These are phyloP conservation scores for Tachysurus vachellii DNA, from an alignment of 2,113 vertebrate genomes.

Conservation along the genomic window DNA sequence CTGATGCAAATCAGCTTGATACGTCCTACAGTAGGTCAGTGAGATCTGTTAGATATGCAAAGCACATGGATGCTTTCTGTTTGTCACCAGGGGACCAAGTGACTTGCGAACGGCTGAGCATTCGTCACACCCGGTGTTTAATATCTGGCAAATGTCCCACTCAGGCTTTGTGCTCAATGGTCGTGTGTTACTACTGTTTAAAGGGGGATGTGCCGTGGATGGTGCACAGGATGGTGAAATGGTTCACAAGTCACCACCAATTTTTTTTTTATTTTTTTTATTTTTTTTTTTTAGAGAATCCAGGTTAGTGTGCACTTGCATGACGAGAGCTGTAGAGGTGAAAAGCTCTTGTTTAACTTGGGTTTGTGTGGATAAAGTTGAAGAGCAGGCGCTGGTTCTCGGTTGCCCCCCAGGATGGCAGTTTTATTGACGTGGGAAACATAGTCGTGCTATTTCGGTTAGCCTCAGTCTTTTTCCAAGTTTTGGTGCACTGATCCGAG, in stretches of 20 bases:
- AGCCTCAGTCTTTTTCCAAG: slow-evolving; percentile 33
- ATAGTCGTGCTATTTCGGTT: slow-evolving; percentile 39
- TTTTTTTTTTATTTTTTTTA: no score
- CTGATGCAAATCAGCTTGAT: slow-evolving; percentile 11
- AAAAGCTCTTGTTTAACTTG: neutral
- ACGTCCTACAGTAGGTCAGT: slow-evolving; percentile 10
- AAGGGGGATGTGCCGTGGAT: slow-evolving; percentile 24
- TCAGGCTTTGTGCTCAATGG: slow-evolving; percentile 8
- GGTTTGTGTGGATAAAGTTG: slow-evolving; percentile 25
- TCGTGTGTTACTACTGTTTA: neutral
- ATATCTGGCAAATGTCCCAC: slow-evolving; percentile 35
- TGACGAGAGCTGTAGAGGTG: neutral
- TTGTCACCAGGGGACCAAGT: neutral
- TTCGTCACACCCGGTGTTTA: slow-evolving; percentile 28
- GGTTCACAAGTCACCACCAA: neutral
- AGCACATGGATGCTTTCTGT: slow-evolving; percentile 19
- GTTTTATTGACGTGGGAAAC: slow-evolving; percentile 44
- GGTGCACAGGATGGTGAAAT: neutral
- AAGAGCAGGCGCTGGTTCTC: slow-evolving; percentile 11
- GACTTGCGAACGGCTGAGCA: slow-evolving; percentile 32
- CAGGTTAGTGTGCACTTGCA: neutral
- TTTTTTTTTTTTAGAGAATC: neutral
- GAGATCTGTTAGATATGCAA: slow-evolving; percentile 49
- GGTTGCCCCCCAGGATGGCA: neutral
- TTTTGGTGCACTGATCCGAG: slow-evolving; percentile 13